Evolutionary conservation across 2,888 invertebrate genomes (phyloP).

Genomic region (Drosophila paramelanica): DNA sequence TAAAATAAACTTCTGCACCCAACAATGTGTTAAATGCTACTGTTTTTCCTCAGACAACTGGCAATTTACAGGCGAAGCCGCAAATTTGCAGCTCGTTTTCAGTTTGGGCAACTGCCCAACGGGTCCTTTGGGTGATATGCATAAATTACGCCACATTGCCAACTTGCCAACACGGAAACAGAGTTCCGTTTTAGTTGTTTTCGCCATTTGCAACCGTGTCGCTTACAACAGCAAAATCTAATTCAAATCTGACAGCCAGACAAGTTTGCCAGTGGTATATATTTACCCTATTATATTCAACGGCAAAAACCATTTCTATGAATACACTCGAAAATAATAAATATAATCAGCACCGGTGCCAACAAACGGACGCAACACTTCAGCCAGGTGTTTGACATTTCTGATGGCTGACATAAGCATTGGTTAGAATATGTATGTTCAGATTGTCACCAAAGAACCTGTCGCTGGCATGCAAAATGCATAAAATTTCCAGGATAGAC

Average conservation of each 20-base stretch:
- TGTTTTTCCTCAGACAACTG: neutral
- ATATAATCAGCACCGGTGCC: constrained; percentile 36
- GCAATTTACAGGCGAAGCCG: constrained; percentile 4
- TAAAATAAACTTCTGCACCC: constrained; percentile 6
- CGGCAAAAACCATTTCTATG: constrained; percentile 6
- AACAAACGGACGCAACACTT: constrained; percentile 20
- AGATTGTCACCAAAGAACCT: neutral
- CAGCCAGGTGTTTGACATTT: constrained; percentile 67
- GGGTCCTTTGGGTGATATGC: constrained; percentile 9
- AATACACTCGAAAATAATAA: constrained; percentile 14
- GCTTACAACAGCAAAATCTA: constrained; percentile 7
- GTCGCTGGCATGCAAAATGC: constrained; percentile 2
- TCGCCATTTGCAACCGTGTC: neutral
- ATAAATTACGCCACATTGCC: constrained; percentile 15
- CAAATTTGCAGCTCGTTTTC: neutral
- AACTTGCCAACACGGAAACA: constrained; percentile 38
- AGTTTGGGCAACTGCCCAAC: neutral
- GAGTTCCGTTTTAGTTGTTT: constrained; percentile 21
- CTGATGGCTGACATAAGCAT: constrained; percentile 69
- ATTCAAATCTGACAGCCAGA: constrained; percentile 47
- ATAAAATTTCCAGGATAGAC: neutral
- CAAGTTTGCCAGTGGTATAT: constrained; percentile 23
- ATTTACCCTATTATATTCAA: constrained; percentile 48
- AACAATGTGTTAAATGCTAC: constrained; percentile 2
- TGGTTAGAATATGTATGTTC: constrained; percentile 4